Percentiles rank a stretch among this genome's conserved stretches.
Conservation (phyloP, 2,797 vertebrate genomes). For the Phataginus tricuspis region DNA sequence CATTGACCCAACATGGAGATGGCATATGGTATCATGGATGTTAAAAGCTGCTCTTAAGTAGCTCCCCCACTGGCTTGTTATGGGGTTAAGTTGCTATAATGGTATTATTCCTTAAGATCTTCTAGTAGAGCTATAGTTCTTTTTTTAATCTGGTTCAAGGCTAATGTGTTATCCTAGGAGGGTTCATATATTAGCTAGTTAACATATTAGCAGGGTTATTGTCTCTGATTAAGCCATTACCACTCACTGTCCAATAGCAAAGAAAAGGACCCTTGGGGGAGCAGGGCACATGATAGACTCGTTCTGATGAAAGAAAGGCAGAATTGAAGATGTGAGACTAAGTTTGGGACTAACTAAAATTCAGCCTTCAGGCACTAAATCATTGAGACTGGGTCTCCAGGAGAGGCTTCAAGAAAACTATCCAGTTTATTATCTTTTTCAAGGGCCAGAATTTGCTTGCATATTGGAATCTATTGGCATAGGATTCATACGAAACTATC, state of each 20-base stretch:
- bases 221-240: constrained; percentile 77
- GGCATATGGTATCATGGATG: not conserved
- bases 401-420: not conserved
- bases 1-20: constrained; percentile 20
- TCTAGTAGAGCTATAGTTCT: constrained; percentile 25
- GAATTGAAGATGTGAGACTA: not conserved
- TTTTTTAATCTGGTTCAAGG: constrained; percentile 65
- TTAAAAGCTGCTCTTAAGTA: constrained; percentile 63
- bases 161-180: constrained; percentile 77
- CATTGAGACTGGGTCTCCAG: not conserved
- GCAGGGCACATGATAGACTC: not conserved
- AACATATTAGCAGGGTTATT: constrained; percentile 79
- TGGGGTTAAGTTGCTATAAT: constrained; percentile 68
- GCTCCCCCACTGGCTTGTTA: constrained; percentile 58
- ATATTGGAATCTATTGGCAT: not conserved
- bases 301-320: constrained; percentile 35
- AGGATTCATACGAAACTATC: not conserved
- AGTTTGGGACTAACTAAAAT: not conserved
- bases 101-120: constrained; percentile 67
- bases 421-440: not conserved
- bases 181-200: constrained; percentile 78
- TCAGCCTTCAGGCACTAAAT: not conserved
- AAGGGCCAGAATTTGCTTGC: not conserved
- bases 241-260: constrained; percentile 48
- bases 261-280: constrained; percentile 14